Conservation (phyloP, 2,113 vertebrate species). For the Crotalus viridis region DNA sequence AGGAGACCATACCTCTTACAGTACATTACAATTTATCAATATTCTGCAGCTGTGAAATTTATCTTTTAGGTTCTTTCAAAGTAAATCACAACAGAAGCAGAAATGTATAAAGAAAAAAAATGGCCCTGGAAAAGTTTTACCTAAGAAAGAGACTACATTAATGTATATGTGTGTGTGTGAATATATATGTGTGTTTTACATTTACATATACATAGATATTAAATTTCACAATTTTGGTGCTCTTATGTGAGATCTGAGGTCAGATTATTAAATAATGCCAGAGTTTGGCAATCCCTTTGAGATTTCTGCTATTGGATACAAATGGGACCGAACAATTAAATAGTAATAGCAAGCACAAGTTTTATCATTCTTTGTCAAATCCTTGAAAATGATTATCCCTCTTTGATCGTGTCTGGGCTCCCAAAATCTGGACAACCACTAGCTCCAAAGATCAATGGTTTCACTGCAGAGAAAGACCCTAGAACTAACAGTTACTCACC, state of each 20-base stretch:
- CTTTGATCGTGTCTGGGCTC: not conserved
- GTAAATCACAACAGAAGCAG: not conserved
- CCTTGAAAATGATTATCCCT: not conserved
- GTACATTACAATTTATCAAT: not conserved
- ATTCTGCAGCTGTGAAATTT: not conserved
- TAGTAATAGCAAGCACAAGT: not conserved
- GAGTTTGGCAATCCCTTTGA: not conserved
- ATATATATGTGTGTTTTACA: too few species aligned
- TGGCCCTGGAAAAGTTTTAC: not conserved
- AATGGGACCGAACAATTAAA: not conserved
- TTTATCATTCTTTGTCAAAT: not conserved
- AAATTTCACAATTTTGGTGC: not conserved
- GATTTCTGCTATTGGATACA: not conserved
- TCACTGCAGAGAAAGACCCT: not conserved
- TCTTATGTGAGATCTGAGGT: not conserved
- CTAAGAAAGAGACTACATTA: not conserved
- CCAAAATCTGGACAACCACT: not conserved
- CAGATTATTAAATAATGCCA: not conserved
- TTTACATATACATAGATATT: not conserved
- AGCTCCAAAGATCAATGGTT: not conserved
- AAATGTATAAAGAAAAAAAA: not conserved
- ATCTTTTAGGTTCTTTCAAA: not conserved
- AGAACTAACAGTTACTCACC: not conserved
- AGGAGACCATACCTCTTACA: not conserved
- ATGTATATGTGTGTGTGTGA: not conserved